Evolutionary conservation across 2,888 invertebrate species (phyloP).

Genomic region (Drosophila vallismaia): DNA sequence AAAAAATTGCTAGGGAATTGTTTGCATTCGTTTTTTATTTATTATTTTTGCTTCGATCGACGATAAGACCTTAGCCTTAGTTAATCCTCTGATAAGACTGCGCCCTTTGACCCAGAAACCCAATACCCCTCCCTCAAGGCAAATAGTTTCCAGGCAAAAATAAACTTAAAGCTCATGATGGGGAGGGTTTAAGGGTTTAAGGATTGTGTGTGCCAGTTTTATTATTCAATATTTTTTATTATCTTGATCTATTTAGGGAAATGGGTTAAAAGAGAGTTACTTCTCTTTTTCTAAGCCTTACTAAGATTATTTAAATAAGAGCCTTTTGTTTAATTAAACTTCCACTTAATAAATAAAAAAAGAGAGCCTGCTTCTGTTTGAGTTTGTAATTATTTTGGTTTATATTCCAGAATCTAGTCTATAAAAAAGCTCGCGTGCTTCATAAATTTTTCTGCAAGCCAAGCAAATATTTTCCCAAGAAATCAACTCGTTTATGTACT

Average conservation of each 20-base stretch:
- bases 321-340: not conserved
- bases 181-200: not conserved
- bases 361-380: not conserved
- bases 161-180: not conserved
- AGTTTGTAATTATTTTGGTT: slow-evolving; percentile 9
- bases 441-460: slow-evolving; percentile 40
- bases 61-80: slow-evolving; percentile 33
- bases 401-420: slow-evolving; percentile 12
- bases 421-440: slow-evolving; percentile 36
- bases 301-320: slow-evolving; percentile 3
- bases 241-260: not conserved
- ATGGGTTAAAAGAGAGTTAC: not conserved
- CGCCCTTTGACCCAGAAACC: slow-evolving; percentile 3
- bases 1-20: slow-evolving; percentile 11
- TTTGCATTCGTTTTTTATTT: slow-evolving; percentile 10
- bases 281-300: slow-evolving; percentile 14
- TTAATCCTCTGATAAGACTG: slow-evolving; percentile 41
- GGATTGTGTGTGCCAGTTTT: not conserved
- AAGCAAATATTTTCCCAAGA: slow-evolving; percentile 48
- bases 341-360: slow-evolving; percentile 1
- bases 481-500: slow-evolving; percentile 49
- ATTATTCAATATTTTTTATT: not conserved
- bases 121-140: not conserved
- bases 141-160: not conserved
- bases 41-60: slow-evolving; percentile 25